Evolutionary conservation across 2,113 vertebrate genomes (phyloP).

Genomic region (Muntiacus muntjak): DNA sequence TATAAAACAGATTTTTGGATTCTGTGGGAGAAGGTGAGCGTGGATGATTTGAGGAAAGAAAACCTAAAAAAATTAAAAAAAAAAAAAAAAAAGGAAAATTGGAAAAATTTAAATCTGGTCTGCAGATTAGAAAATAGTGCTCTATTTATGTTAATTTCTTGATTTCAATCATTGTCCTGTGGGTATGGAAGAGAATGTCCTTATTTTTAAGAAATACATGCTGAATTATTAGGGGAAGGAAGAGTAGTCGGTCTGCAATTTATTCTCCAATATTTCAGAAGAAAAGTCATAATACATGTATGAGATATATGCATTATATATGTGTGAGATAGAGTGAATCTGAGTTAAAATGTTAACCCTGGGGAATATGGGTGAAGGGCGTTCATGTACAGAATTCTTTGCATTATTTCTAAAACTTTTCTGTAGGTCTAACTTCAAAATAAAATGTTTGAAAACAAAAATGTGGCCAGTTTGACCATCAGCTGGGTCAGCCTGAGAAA

Average conservation of each 20-base stretch:
- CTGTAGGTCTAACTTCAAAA: slow-evolving; percentile 18
- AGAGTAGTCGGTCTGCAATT: not conserved
- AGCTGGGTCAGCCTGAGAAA: not conserved
- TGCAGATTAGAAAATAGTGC: not conserved
- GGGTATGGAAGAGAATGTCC: not conserved
- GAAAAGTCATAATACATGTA: not conserved
- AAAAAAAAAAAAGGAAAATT: not conserved
- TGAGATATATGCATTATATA: not conserved
- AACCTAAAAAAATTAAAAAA: not conserved
- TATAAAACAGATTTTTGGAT: not conserved
- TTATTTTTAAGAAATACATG: not conserved
- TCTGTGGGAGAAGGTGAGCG: not conserved
- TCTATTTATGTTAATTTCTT: not conserved
- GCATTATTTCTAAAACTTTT: not conserved
- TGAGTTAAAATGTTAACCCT: not conserved
- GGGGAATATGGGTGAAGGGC: not conserved
- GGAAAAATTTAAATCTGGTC: not conserved
- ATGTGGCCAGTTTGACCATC: not conserved
- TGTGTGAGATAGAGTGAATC: not conserved
- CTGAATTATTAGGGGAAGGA: not conserved
- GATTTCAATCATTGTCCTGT: not conserved
- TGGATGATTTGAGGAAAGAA: not conserved
- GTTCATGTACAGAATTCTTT: not conserved
- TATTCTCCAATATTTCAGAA: not conserved
- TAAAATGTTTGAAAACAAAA: not conserved